Percentiles rank a stretch among this genome's conserved stretches.
phyloP scores from a whole-genome alignment of 2,888 invertebrate genomes.

The Amiota communis region DNA sequence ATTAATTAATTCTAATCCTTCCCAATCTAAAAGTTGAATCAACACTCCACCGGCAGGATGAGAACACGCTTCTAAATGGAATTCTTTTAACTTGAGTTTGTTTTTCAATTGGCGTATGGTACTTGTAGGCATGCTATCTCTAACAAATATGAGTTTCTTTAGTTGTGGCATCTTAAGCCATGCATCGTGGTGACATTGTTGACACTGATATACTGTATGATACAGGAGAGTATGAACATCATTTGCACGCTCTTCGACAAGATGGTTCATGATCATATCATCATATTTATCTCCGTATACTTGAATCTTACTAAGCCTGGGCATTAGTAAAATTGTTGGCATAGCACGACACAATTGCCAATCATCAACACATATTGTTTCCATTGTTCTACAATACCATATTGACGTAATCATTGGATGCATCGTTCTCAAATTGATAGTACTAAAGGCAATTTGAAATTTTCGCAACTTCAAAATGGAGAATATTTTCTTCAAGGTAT shows the following conservation, averaged over 20 bases:
- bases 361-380: too few species aligned
- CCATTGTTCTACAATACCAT: too few species aligned
- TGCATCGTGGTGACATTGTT: constrained; percentile 8
- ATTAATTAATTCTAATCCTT: neutral
- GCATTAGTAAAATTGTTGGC: neutral
- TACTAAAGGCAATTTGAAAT: too few species aligned
- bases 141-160: constrained; percentile 42
- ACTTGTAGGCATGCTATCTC: constrained; percentile 39
- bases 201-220: constrained; percentile 45
- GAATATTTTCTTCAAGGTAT: too few species aligned
- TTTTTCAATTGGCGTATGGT: too few species aligned
- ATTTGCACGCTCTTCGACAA: constrained; percentile 32
- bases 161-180: constrained; percentile 41
- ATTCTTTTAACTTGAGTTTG: constrained; percentile 41
- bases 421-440: too few species aligned
- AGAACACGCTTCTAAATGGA: constrained; percentile 42
- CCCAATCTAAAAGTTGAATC: neutral
- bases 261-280: constrained; percentile 32
- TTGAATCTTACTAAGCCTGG: constrained; percentile 36
- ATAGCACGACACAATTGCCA: too few species aligned
- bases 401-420: too few species aligned
- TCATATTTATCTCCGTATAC: constrained; percentile 44
- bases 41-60: neutral
- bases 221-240: constrained; percentile 46
- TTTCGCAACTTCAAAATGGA: too few species aligned